Evolutionary conservation across 2,888 invertebrate species (phyloP), one percentile per base, ranked within the genome.

Genomic region (Tribolium freemani): DNA sequence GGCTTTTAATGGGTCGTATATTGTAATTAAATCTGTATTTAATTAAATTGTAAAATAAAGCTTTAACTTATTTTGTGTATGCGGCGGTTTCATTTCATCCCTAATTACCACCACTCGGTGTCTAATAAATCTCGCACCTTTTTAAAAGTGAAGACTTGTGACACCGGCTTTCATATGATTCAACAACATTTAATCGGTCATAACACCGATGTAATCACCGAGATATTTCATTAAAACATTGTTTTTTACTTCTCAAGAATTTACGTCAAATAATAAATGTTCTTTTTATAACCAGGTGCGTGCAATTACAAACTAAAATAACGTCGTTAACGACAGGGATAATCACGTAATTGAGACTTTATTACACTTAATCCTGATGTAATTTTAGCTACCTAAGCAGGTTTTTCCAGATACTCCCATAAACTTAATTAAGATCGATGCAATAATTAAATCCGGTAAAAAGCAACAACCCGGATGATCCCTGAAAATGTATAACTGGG

Each of bases 21-120:
- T 77, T 84, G 82, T 84, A 83, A 83, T 82, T 78, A 80, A 80
- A 82, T 83, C 81, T 84, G 84, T 86, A 85, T 83, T 83, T 83
- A 80, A 80, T 83, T 80, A 79, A 80, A 83, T 80, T 86, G 85
- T 85, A 84, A 84, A 86, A 86, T 86, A 86, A 86, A 86, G 86
- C 86, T 86, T 84, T 81, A 83, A 82, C 85, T 84, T 86, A 86
- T 86, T 86, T 86, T 86, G 85, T 86, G 86, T 86, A 85, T 53
- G 67, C 60, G 10, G 58, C 26, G 53, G 71, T 71, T 57, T 71
- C 26, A 71, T 71, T 71, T 57, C 44, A 2, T 30, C 20, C 69
- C 69, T 60, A 50, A 69, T 60, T 57, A 57, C 54, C 61, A 61
- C 61, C 61, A 11, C 56, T 9, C n/a, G 48, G 46, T 31, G 26